Evolutionary conservation across 2,113 vertebrate species (phyloP), one percentile per base, ranked within the genome.

Genomic region (Gracilinanus agilis): DNA sequence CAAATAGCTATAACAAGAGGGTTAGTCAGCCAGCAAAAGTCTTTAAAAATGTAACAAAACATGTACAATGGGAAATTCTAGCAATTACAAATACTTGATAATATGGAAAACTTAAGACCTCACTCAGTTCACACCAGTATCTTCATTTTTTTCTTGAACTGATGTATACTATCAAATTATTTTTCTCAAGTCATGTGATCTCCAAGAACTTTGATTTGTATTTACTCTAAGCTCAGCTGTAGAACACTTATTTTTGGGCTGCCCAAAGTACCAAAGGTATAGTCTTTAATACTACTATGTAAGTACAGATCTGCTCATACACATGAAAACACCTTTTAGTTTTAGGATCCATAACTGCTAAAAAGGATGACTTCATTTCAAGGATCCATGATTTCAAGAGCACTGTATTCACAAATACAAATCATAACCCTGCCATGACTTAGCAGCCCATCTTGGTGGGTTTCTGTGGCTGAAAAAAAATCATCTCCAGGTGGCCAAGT

Each of bases 121-220:
- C 24, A 55, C 93, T 95, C 67, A 94, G 91, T 24, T 97, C 27
- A 54, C 56, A 96, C 49, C 56, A 92, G 95, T 96, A 94, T 61
- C 96, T 96, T 96, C 94, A 96, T 96, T 96, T 93, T 75, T n/a
- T 53, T 96, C 98, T 97, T 98, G 94, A 94, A 97, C 95, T 97
- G 97, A 97, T 96, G 98, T 92, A 53, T 24, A 95, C 93, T n/a
- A 95, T 90, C 92, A 95, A 96, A 97, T 97, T 0, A 5, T 21
- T 58, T 90, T 90, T 53, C 3, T 83, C 93, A 94, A 94, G 34
- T 92, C 0, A 0, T 27, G 83, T 67, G 90, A 88, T 92, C 3
- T 90, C 49, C 49, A 91, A 53, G 49, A 53, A 53, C 25, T 53
- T 6, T 53, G 49, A 44, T 90, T 53, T 29, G 44, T 53, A 90